Conservation (phyloP, 2,113 vertebrate species). For the Pleuronectes platessa region DNA sequence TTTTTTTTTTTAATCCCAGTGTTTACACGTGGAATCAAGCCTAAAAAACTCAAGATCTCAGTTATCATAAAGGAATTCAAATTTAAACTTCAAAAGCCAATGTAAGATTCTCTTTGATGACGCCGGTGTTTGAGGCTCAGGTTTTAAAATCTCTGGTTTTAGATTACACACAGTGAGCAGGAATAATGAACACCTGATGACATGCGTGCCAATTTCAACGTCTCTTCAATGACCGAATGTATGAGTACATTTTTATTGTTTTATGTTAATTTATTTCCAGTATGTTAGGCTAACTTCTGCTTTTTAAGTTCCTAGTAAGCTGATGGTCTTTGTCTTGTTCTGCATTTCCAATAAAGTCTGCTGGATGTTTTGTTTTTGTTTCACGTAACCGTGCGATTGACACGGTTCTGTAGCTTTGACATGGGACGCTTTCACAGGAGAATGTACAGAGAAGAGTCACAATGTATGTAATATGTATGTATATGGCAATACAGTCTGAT, state of each 20-base stretch:
- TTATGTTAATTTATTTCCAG: slow-evolving; percentile 56
- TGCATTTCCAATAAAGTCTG: slow-evolving; percentile 69
- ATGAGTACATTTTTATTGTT: slow-evolving; percentile 32
- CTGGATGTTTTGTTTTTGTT: slow-evolving; percentile 63
- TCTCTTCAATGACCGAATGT: slow-evolving; percentile 44
- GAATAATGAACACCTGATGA: neutral
- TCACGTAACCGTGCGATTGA: slow-evolving; percentile 21
- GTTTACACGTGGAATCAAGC: slow-evolving; percentile 33
- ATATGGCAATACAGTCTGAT: slow-evolving; percentile 55
- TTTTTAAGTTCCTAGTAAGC: slow-evolving; percentile 38
- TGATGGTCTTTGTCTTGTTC: slow-evolving; percentile 54
- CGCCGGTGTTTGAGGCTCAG: neutral
- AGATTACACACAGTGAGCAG: neutral
- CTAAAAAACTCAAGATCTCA: slow-evolving; percentile 12
- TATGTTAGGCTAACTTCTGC: slow-evolving; percentile 36
- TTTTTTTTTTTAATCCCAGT: slow-evolving; percentile 4
- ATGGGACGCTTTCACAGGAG: slow-evolving; percentile 8
- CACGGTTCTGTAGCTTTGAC: slow-evolving; percentile 8
- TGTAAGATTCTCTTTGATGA: neutral
- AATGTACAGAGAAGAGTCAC: slow-evolving; percentile 43
- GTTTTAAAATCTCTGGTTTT: neutral
- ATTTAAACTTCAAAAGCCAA: slow-evolving; percentile 1
- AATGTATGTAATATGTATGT: slow-evolving; percentile 53
- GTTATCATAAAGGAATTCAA: slow-evolving; percentile 8
- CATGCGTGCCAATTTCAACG: slow-evolving; percentile 9